Evolutionary conservation across 2,888 invertebrate genomes (phyloP), one percentile per base, ranked within the genome.

Genomic region (Philhelius pedissequus): DNA sequence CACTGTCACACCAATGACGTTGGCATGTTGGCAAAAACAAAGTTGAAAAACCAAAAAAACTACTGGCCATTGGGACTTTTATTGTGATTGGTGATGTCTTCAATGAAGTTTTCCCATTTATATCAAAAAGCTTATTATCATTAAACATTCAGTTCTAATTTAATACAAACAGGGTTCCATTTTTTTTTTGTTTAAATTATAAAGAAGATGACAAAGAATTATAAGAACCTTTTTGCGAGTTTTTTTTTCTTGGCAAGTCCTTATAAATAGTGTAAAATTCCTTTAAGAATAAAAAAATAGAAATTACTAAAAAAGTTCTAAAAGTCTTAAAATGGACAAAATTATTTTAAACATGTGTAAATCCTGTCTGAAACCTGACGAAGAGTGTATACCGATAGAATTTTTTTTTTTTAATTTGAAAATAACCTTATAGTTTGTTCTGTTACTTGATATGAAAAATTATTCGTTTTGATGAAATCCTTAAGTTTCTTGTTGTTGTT

Each of bases 371-470:
- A 56, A 56, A 56, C 56, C 56, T 56, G 56, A 7, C 56, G 20
- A 32, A 32, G 30, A 64, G 45, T 64, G 45, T 64, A 64, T 64
- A 64, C 45, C 45, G 64, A 48, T 64, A 64, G 64, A 64, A 64
- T 13, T 18, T 5, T 18, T n/a, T n/a, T n/a, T n/a, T n/a, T n/a
- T n/a, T n/a, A n/a, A 18, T 62, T 20, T 32, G 15, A 40, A 40
- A 43, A 60, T 15, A 62, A 43, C 30, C 43, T 43, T 27, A 27
- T 9, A 9, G 13, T 7, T 22, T n/a, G n/a, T 25, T n/a, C 15
- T 64, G 45, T 60, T 25, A 30, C 4, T 48, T 75, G 60, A 69
- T 75, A 69, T 75, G 62, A 32, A 69, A 48, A 35, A 32, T 27
- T 54, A 13, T n/a, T n/a, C 32, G 32, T 48, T n/a, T n/a, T 30